phyloP scores from a whole-genome alignment of 2,797 vertebrate genomes.

The Merluccius polli region DNA sequence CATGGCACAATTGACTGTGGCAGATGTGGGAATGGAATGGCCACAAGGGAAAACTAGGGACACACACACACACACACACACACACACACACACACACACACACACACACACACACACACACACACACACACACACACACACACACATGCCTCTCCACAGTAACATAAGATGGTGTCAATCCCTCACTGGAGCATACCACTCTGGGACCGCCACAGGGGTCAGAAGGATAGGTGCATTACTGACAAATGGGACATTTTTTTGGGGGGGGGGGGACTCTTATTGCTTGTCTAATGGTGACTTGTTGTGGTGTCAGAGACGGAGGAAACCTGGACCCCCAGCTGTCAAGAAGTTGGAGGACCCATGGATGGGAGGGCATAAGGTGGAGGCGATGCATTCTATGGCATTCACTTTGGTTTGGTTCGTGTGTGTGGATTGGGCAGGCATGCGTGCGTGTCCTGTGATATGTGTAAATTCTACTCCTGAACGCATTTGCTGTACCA shows the following conservation, averaged over 20 bases:
- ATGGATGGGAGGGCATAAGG: background rate
- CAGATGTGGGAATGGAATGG: slow-evolving; percentile 41
- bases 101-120: background rate
- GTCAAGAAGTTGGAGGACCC: background rate
- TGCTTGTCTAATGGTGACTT: slow-evolving; percentile 24
- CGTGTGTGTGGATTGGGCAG: background rate
- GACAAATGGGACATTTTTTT: slow-evolving; percentile 25
- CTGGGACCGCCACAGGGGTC: slow-evolving; percentile 26
- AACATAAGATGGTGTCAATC: slow-evolving; percentile 37
- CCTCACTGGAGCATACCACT: slow-evolving; percentile 21
- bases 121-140: background rate
- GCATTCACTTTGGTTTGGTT: background rate
- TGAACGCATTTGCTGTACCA: too few species aligned
- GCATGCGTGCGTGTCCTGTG: background rate
- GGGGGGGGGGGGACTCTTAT: slow-evolving; percentile 35
- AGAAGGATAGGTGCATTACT: slow-evolving; percentile 24
- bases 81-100: slow-evolving; percentile 13
- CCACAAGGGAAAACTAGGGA: slow-evolving; percentile 7
- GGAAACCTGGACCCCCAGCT: slow-evolving; percentile 42
- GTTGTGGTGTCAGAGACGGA: slow-evolving; percentile 36
- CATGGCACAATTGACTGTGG: slow-evolving; percentile 9
- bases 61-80: slow-evolving; percentile 3
- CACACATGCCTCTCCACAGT: background rate
- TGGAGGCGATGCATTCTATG: background rate
- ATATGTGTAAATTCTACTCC: background rate